Base-by-base conservation (phyloP, 2,113 vertebrate species). In the Cephalopholis sonnerati region DNA sequence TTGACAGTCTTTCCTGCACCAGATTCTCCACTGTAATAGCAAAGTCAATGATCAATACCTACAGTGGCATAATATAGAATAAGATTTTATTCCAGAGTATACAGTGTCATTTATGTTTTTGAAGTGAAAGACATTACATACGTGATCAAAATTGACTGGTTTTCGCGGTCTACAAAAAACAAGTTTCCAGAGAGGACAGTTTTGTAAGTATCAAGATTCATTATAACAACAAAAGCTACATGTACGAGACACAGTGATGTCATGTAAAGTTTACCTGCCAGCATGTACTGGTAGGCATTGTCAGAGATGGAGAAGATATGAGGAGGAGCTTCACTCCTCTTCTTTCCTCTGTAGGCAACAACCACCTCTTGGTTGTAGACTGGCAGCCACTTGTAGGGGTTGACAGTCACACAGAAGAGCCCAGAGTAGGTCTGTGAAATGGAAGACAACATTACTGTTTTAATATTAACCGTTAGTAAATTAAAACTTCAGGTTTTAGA, bases 1-100 rank as follows among this genome's bases (percentile, higher is more conserved):
- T 99, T 99, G 65, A 99, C 98, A 44, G 98, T 99, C 95, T 99
- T 99, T 90, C 98, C 98, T 0, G 97, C 97, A 73, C 98, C 98
- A 22, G 98, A 99, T 96, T 99, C 98, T 97, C 98, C 97, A 0
- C 98, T 99, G 88, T 8, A 77, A 77, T 55, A 7, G 18, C 13
- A 88, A 79, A 84, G 57, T 66, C 18, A 83, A 12, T 48, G 5
- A 55, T 82, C 4, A 79, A 16, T 22, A 57, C 0, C 54, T 66
- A 64, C 16, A 46, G 11, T 27, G 10, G 5, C 16, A 48, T 39
- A 22, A 63, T 64, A 4, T 11, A 39, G 4, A 67, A 0, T 29
- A 55, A 39, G 5, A 58, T 44, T 18, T 41, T 12, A 69, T 78
- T 41, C 51, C 17, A 27, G 8, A 27, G 5, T 2, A 82, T 64